phyloP scores from a whole-genome alignment of 1,140 invertebrate genomes.

The Scaptodrosophila lebanonensis region DNA sequence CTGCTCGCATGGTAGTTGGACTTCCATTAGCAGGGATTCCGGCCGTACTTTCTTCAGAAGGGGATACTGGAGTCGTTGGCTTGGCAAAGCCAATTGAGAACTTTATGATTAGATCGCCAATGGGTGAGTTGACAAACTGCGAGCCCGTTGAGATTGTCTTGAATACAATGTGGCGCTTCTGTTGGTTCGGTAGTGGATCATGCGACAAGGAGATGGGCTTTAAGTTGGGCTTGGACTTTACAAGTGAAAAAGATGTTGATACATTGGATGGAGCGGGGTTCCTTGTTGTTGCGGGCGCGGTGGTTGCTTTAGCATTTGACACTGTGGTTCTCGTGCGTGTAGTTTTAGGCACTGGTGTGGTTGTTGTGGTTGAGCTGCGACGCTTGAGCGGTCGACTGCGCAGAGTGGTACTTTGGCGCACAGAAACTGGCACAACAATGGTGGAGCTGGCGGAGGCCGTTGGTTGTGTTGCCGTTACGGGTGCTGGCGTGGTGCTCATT shows the following conservation, averaged over 20 bases:
- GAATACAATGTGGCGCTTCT: conserved; percentile 65
- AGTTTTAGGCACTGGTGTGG: conserved; percentile 36
- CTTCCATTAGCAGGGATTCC: too few relatives aligned
- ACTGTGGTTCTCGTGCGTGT: conserved; percentile 20
- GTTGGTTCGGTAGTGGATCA: conserved; percentile 53
- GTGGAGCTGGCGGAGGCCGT: conserved; percentile 8
- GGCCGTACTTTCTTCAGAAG: too few relatives aligned
- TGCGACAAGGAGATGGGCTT: conserved; percentile 9
- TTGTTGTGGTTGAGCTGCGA: conserved; percentile 23
- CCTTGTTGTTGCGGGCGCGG: not conserved
- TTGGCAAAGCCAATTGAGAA: conserved; percentile 68
- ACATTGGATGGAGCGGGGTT: conserved; percentile 18
- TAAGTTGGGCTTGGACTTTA: conserved; percentile 5
- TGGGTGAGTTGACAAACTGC: conserved; percentile 61
- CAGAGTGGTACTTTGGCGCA: conserved; percentile 17
- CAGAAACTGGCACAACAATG: conserved; percentile 12
- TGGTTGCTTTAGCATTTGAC: not conserved
- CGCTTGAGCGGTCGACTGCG: conserved; percentile 23
- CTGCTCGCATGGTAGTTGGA: too few relatives aligned
- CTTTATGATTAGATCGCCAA: conserved; percentile 69
- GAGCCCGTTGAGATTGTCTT: conserved; percentile 67
- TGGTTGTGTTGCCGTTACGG: not conserved
- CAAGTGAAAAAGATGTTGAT: not conserved
- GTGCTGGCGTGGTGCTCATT: conserved; percentile 1
- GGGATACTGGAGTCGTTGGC: conserved; percentile 7